Conservation (phyloP, 2,888 invertebrate species). For the Trachelus iudaicus region DNA sequence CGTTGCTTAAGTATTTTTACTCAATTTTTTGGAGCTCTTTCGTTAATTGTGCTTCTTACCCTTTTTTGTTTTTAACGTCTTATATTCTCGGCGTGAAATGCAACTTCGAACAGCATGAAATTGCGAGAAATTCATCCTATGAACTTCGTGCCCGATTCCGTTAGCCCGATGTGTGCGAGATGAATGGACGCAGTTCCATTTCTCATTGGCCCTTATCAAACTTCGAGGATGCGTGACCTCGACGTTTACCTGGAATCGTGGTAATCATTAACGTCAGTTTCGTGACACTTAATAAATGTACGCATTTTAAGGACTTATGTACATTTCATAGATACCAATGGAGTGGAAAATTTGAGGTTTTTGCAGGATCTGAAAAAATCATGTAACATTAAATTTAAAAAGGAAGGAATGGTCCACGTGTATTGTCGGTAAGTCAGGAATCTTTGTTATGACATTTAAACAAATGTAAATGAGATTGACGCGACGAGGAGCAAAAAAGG, state of each 20-base stretch:
- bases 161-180: background rate
- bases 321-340: no score
- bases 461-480: background rate
- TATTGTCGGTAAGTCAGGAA: background rate
- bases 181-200: constrained; percentile 5
- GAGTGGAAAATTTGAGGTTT: constrained; percentile 8
- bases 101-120: background rate
- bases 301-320: background rate
- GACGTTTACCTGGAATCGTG: constrained; percentile 12
- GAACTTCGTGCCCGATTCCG: background rate
- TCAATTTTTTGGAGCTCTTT: background rate
- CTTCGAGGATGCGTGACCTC: constrained; percentile 14
- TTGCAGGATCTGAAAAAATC: constrained; percentile 35
- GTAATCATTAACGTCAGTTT: background rate
- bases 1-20: background rate
- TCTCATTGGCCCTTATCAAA: constrained; percentile 14
- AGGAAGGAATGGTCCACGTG: background rate
- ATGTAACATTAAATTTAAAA: constrained; percentile 25
- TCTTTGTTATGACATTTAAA: background rate
- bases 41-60: background rate
- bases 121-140: background rate
- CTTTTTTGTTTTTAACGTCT: background rate
- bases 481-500: background rate
- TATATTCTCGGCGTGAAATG: background rate
- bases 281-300: background rate